phyloP scores from a whole-genome alignment of 2,888 invertebrate genomes.

The Lathronympha strigana region DNA sequence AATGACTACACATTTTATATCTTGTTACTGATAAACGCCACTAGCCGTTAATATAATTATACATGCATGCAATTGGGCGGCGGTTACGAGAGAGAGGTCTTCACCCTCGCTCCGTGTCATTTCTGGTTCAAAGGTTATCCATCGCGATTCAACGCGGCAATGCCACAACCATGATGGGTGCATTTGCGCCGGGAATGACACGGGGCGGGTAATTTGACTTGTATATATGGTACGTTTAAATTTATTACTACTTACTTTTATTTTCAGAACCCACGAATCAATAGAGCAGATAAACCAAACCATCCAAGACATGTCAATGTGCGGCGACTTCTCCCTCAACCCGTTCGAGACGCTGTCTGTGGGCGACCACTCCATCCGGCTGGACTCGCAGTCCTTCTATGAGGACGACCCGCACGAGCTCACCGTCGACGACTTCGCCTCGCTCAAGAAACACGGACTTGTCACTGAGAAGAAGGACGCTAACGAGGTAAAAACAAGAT shows the following conservation, averaged over 20 bases:
- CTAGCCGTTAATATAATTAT: no score
- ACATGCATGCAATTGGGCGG: no score
- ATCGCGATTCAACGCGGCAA: no score
- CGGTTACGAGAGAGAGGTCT: no score
- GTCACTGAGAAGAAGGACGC: slow-evolving; percentile 69
- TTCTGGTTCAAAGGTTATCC: no score
- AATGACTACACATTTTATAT: no score
- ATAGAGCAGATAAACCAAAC: slow-evolving; percentile 81
- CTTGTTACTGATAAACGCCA: no score
- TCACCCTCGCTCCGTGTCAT: no score
- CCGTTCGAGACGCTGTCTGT: slow-evolving; percentile 72
- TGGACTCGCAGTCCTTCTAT: slow-evolving; percentile 74
- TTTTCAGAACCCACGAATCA: slow-evolving; percentile 67
- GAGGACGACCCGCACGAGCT: slow-evolving; percentile 72
- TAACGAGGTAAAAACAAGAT: slow-evolving; percentile 70
- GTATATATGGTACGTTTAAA: no score
- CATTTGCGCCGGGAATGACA: no score
- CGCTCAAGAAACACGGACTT: slow-evolving; percentile 76
- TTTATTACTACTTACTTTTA: neutral
- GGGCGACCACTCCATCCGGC: slow-evolving; percentile 70
- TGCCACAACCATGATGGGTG: no score
- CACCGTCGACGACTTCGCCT: slow-evolving; percentile 77
- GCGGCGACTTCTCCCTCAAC: slow-evolving; percentile 73
- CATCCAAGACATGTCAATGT: slow-evolving; percentile 80
- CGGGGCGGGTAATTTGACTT: no score